Conservation (phyloP, 2,113 vertebrate genomes). For the Dipodomys ordii region DNA sequence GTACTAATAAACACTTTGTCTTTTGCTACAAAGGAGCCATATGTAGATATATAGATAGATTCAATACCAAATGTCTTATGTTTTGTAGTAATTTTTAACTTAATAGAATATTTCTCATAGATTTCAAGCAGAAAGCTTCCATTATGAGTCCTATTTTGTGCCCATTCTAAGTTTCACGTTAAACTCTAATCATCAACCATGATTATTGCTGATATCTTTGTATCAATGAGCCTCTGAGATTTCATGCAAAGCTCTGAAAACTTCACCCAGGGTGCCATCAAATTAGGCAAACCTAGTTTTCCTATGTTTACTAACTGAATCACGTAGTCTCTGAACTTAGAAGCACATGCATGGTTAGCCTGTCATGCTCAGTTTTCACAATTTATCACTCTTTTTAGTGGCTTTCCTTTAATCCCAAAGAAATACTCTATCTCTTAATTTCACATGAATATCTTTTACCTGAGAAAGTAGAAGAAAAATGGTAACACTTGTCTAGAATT, state of each 20-base stretch:
- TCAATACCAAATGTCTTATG: conserved; percentile 82
- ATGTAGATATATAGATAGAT: conserved; percentile 77
- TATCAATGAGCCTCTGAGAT: conserved; percentile 80
- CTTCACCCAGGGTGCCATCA: conserved; percentile 84
- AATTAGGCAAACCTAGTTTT: conserved; percentile 82
- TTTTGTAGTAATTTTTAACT: conserved; percentile 79
- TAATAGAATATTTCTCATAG: conserved; percentile 71
- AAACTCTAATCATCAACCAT: conserved; percentile 78
- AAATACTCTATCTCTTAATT: conserved; percentile 63
- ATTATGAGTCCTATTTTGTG: conserved; percentile 67
- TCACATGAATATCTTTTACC: conserved; percentile 73
- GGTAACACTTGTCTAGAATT: conserved; percentile 66
- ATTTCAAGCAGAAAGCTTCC: conserved; percentile 71
- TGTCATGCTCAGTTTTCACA: conserved; percentile 77
- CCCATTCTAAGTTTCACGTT: conserved; percentile 78
- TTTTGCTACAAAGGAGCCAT: conserved; percentile 81
- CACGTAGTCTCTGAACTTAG: conserved; percentile 79
- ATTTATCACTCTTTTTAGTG: conserved; percentile 75
- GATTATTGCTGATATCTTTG: conserved; percentile 83
- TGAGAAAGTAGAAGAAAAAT: conserved; percentile 79
- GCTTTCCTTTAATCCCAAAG: conserved; percentile 68
- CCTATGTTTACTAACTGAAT: conserved; percentile 84
- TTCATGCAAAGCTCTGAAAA: conserved; percentile 80
- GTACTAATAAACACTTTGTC: conserved; percentile 85
- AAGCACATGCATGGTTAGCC: conserved; percentile 76